Evolutionary conservation across 2,888 invertebrate species (phyloP).

Genomic region (Pristionchus mayeri): DNA sequence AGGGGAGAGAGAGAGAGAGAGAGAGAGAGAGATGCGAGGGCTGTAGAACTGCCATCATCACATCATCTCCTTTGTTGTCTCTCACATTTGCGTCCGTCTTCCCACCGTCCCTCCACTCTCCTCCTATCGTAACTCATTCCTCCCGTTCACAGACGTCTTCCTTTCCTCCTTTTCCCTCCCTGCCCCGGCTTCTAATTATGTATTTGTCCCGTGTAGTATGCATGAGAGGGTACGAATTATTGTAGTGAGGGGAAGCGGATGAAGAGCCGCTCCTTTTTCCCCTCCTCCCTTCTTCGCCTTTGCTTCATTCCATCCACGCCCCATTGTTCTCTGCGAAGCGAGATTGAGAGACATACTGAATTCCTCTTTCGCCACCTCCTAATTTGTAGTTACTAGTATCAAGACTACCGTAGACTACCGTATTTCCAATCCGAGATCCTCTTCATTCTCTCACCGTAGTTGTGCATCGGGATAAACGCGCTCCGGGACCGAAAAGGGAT

Average conservation of each 20-base stretch:
- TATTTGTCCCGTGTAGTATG: slow-evolving; percentile 43
- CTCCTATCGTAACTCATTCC: slow-evolving; percentile 26
- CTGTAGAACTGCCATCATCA: not conserved
- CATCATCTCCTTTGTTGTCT: not conserved
- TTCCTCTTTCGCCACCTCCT: not conserved
- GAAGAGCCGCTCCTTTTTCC: not conserved
- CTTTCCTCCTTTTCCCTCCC: not conserved
- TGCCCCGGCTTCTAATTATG: slow-evolving; percentile 30
- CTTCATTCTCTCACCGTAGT: not conserved
- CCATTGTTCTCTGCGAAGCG: slow-evolving; percentile 31
- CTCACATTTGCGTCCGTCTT: not conserved
- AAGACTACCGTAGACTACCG: not conserved
- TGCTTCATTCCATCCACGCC: not conserved
- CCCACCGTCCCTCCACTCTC: not conserved
- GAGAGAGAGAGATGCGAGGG: not conserved
- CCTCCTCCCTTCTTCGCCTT: not conserved
- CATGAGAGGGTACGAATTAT: slow-evolving; percentile 47
- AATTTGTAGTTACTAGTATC: not conserved
- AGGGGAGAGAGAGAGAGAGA: not conserved
- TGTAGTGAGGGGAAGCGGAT: slow-evolving; percentile 39
- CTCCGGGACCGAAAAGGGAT: not conserved
- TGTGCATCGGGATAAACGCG: not conserved
- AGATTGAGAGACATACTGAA: not conserved
- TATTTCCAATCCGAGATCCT: not conserved
- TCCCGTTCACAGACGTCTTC: too few species aligned